Base-by-base conservation (phyloP, 2,797 vertebrate genomes). In the Capromys pilorides region DNA sequence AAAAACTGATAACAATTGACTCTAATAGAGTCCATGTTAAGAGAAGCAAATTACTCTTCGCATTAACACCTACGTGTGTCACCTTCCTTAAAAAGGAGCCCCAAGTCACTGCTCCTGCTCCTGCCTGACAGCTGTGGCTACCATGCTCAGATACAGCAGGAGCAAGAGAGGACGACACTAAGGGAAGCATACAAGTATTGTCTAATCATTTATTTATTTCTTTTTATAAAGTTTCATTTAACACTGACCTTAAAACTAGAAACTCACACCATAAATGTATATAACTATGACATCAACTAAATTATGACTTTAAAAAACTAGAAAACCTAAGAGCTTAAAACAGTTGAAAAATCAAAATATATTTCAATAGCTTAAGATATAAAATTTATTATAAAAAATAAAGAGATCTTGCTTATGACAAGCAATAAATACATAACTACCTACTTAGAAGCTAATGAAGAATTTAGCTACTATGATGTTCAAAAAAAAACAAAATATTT, bases 251-350 rank as follows among this genome's bases (percentile, higher is more conserved):
- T 16, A 71, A 89, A 81, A 66, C 82, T 31, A 85, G 36, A 78
- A 93, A 67, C 77, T 45, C 54, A 49, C 41, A 22, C n/a, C 33
- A 62, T 61, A 51, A 93, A 71, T 61, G 11, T 91, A 75, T 36
- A n/a, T 12, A 69, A 59, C 59, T 57, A 41, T 78, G 49, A 28
- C 41, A 16, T 54, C 39, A 61, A 82, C 57, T 33, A 67, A 80
- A 92, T 39, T 59, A 51, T 1, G 19, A 31, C 39, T 79, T 69
- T 62, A 14, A 54, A 61, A 57, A 19, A 31, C 36, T 45, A 59
- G n/a, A 69, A 95, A 80, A 67, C 66, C 61, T 78, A 26, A 89
- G 11, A 95, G 51, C 45, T 45, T 45, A 8, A 82, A 78, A 86
- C 10, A 84, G 73, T 49, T 49, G 54, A 49, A 90, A 90, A 75